These are phyloP conservation scores for Lepisosteus oculatus DNA, from an alignment of 2,113 vertebrate genomes.

Conservation along the genomic window DNA sequence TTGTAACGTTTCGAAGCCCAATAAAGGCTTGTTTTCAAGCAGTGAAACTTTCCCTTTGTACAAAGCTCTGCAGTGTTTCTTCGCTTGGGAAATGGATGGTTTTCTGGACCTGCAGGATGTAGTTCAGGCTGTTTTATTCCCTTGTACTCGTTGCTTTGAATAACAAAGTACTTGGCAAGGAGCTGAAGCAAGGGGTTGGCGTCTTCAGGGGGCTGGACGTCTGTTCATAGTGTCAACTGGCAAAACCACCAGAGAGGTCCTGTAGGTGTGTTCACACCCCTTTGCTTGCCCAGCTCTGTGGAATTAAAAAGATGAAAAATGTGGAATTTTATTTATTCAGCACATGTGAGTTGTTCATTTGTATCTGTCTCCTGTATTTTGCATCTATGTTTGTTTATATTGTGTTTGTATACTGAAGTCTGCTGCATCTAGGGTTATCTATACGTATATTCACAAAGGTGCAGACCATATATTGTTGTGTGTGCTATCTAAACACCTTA, in stretches of 20 bases:
- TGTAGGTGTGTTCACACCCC: neutral
- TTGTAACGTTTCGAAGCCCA: neutral
- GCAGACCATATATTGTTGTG: too few relatives aligned
- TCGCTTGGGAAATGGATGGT: neutral
- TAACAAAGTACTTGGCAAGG: conserved; percentile 8
- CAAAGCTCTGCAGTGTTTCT: conserved; percentile 11
- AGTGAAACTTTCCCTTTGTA: neutral
- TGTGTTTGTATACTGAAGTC: too few relatives aligned
- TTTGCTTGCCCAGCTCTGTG: too few relatives aligned
- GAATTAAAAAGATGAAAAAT: too few relatives aligned
- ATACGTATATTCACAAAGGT: too few relatives aligned
- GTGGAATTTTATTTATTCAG: too few relatives aligned
- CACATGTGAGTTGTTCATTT: too few relatives aligned
- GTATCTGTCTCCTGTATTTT: too few relatives aligned
- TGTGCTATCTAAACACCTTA: too few relatives aligned
- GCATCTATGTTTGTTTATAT: too few relatives aligned
- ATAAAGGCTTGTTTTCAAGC: neutral
- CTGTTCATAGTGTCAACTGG: neutral
- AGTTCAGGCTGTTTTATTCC: neutral
- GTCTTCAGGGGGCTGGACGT: neutral
- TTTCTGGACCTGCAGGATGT: neutral
- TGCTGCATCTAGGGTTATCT: too few relatives aligned
- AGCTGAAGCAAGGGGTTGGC: neutral
- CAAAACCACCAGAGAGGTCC: neutral
- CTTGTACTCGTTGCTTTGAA: conserved; percentile 9